Evolutionary conservation across 92 coral and sea anemone species (phyloP), one percentile per base, ranked within the genome.

Genomic region (Palythoa grandis): DNA sequence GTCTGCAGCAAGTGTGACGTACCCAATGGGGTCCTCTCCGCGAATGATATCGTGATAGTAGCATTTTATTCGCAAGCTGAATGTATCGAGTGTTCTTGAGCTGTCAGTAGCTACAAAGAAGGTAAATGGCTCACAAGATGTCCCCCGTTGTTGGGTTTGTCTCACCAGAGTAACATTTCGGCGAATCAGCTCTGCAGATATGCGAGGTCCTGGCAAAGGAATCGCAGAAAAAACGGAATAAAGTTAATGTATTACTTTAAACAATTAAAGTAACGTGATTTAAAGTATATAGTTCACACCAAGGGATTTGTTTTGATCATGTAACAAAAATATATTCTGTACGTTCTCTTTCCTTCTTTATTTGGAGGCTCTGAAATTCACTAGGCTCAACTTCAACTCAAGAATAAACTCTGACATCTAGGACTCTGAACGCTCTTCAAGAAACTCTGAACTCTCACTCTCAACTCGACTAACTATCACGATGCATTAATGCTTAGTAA

Each of bases 21-120:
- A 86, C 37, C 98, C 98, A 52, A 96, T 80, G 19, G 92, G 82
- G 66, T 88, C 98, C 78, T 87, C 87, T 16, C 91, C 91, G 39
- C 93, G 93, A 20, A 95, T 83, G 40, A 92, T 79, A 54, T 95
- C 95, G 76, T 90, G 92, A 7, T 89, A 87, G 54, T 83, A 90
- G 54, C 93, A 89, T 5, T 92, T 89, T 71, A 96, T 89, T 54
- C 90, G 94, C 17, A 96, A 87, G n/a, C 93, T 94, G 72, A 93
- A 96, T 83, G 91, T 84, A 14, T 91, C 93, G 11, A 96, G 92
- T 2, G 98, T 90, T 68, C 88, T 86, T 17, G 92, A 90, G 53
- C 93, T 92, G 90, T 88, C 92, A 0, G 98, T 96, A 22, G 95
- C 88, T 69, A 96, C 91, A 5, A 92, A 93, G 80, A 96, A 94